Evolutionary conservation across 2,888 invertebrate genomes (phyloP).

Genomic region (Acleris literana): DNA sequence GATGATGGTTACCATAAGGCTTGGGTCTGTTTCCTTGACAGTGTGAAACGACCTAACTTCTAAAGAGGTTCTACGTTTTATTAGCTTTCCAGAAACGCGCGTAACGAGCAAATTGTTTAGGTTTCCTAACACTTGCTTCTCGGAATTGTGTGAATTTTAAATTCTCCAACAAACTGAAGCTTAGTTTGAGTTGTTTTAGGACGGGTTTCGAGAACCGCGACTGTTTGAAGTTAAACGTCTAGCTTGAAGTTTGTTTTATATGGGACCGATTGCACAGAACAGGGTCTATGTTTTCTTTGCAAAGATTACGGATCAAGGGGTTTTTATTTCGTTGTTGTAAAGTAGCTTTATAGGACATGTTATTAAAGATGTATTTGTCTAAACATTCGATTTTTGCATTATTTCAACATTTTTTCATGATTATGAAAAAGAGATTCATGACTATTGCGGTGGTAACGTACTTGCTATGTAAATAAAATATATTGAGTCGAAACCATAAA

Average conservation of each 20-base stretch:
- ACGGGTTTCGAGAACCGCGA: slow-evolving; percentile 10
- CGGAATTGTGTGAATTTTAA: slow-evolving; percentile 30
- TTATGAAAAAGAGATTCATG: too few species aligned
- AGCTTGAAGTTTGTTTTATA: not conserved
- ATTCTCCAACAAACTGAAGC: slow-evolving; percentile 28
- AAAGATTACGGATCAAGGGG: too few species aligned
- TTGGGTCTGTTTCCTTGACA: not conserved
- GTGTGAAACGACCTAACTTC: not conserved
- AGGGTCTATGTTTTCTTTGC: too few species aligned
- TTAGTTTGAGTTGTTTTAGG: slow-evolving; percentile 32
- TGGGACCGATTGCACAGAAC: not conserved
- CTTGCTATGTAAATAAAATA: too few species aligned
- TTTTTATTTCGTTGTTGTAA: too few species aligned
- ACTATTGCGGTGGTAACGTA: too few species aligned
- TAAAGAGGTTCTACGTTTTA: slow-evolving; percentile 1
- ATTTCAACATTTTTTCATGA: too few species aligned
- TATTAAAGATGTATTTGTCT: too few species aligned
- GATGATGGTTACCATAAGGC: too few species aligned
- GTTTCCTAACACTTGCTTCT: slow-evolving; percentile 20
- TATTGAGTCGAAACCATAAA: too few species aligned
- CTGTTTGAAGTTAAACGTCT: slow-evolving; percentile 3
- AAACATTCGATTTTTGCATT: too few species aligned
- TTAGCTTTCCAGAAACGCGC: slow-evolving; percentile 28
- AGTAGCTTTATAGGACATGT: too few species aligned
- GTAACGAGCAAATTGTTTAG: slow-evolving; percentile 33